Conservation (phyloP, 2,797 vertebrate species). For the Trachops cirrhosus region DNA sequence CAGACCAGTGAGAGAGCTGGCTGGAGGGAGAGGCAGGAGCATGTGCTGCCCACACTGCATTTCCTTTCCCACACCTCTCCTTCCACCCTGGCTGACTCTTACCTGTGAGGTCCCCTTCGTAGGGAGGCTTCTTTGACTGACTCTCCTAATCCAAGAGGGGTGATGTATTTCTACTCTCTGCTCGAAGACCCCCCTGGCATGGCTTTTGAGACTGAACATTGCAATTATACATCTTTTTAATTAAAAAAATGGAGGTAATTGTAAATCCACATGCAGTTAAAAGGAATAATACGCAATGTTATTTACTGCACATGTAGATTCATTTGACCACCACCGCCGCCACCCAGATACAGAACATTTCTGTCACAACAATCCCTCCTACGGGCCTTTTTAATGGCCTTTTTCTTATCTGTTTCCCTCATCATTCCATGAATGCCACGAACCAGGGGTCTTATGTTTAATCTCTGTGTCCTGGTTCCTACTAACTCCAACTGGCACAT, state of each 20-base stretch:
- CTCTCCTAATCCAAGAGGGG: background rate
- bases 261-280: background rate
- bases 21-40: rapidly evolving
- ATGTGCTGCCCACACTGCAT: rapidly evolving
- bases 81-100: background rate
- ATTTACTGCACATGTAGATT: background rate
- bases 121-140: background rate
- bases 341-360: background rate
- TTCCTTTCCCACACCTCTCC: background rate
- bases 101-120: background rate
- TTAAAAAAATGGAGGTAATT: background rate
- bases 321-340: too few species aligned
- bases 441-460: background rate
- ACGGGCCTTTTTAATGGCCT: background rate
- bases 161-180: background rate
- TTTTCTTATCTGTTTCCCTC: background rate
- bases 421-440: background rate
- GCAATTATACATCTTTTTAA: background rate
- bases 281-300: background rate
- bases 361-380: background rate
- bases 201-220: background rate
- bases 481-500: background rate
- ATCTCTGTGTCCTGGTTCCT: background rate
- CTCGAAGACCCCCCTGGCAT: rapidly evolving
- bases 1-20: rapidly evolving